A percentile compares a stretch with the other conserved stretches of the same genome.
These are phyloP conservation scores for Triplophysa rosa DNA, from an alignment of 2,113 vertebrate genomes.

Conservation along the genomic window DNA sequence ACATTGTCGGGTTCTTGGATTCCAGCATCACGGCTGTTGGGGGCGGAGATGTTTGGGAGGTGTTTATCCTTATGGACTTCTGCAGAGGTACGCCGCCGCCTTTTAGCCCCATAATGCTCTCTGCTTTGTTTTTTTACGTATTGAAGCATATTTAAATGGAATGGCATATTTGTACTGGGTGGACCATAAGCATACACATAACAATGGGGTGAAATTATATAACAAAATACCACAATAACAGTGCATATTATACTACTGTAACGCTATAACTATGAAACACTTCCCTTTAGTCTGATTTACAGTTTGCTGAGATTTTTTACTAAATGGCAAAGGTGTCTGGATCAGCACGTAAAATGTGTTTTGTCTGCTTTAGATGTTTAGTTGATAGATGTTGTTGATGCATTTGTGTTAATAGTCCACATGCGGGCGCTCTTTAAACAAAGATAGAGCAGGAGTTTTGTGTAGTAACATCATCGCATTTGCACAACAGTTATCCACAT, in stretches of 20 bases:
- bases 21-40: constrained; percentile 92
- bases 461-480: too few species aligned
- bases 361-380: neutral
- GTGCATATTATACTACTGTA: too few species aligned
- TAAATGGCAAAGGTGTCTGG: too few species aligned
- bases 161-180: neutral
- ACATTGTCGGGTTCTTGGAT: constrained; percentile 96
- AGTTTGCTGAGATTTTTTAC: too few species aligned
- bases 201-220: too few species aligned
- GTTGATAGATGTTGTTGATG: neutral
- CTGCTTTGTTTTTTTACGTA: neutral
- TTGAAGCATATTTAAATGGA: neutral
- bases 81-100: constrained; percentile 83
- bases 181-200: neutral
- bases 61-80: constrained; percentile 97
- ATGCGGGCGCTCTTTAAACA: constrained; percentile 18
- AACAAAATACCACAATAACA: too few species aligned
- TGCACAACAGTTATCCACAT: too few species aligned
- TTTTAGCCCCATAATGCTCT: neutral
- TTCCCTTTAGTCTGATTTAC: too few species aligned
- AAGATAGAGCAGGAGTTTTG: neutral
- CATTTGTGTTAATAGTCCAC: constrained; percentile 19
- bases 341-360: neutral
- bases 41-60: constrained; percentile 95
- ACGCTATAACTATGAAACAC: too few species aligned